A percentile compares a stretch with the other conserved stretches of the same genome.
Conservation (phyloP, 2,888 invertebrate species). For the Ichneumoninae sp. region DNA sequence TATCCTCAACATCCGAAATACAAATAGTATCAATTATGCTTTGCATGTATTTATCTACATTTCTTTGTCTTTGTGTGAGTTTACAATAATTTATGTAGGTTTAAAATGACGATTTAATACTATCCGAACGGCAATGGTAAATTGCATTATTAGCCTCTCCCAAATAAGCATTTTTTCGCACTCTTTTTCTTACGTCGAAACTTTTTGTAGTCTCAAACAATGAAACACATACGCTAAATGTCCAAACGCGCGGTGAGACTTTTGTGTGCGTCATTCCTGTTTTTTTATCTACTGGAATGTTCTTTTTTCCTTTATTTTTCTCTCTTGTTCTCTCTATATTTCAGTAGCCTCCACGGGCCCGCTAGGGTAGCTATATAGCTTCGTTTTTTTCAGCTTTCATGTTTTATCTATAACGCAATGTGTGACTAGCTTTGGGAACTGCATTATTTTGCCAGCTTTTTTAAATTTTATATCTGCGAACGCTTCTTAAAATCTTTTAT, state of each 20-base stretch:
- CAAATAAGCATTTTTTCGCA: constrained; percentile 27
- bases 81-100: constrained; percentile 54
- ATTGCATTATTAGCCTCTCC: constrained; percentile 22
- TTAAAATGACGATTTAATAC: constrained; percentile 59
- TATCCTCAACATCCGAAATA: constrained; percentile 45
- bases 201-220: constrained; percentile 13
- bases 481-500: constrained; percentile 25
- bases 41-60: constrained; percentile 19
- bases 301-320: constrained; percentile 37
- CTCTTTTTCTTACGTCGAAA: constrained; percentile 17
- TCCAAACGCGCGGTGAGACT: constrained; percentile 29
- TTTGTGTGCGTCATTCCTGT: constrained; percentile 29
- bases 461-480: constrained; percentile 35
- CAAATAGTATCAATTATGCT: constrained; percentile 45
- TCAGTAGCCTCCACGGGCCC: constrained; percentile 60
- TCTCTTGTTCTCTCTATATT: constrained; percentile 19
- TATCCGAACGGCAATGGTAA: constrained; percentile 48
- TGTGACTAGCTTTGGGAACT: constrained; percentile 63
- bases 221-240: constrained; percentile 30
- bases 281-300: constrained; percentile 59
- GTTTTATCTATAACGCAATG: constrained; percentile 60
- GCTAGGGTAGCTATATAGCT: constrained; percentile 60
- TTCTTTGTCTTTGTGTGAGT: constrained; percentile 30
- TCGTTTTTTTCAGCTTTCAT: constrained; percentile 42
- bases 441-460: constrained; percentile 38